Conservation (phyloP, 2,888 invertebrate genomes). For the Sesia apiformis region DNA sequence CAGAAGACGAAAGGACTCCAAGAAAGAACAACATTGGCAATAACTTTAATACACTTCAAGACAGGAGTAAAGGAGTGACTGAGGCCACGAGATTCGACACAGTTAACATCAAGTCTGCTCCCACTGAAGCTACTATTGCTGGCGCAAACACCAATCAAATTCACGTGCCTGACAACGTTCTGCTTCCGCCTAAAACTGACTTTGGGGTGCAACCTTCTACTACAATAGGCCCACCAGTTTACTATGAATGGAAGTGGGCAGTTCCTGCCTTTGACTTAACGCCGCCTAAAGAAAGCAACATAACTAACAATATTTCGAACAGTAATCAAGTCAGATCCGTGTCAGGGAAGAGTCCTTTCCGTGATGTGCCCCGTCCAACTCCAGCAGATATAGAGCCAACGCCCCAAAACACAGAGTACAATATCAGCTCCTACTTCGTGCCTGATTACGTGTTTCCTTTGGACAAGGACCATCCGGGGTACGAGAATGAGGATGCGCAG, state of each 20-base stretch:
- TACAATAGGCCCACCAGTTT: conserved; percentile 77
- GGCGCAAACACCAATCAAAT: background rate
- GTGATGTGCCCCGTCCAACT: conserved; percentile 41
- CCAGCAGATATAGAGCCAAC: conserved; percentile 28
- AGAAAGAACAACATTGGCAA: conserved; percentile 42
- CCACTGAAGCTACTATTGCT: conserved; percentile 10
- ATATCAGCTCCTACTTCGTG: conserved; percentile 75
- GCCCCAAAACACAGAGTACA: conserved; percentile 59
- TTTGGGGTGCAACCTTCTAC: conserved; percentile 49
- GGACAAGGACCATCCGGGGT: conserved; percentile 75
- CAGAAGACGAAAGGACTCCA: conserved; percentile 52
- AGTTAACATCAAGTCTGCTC: conserved; percentile 37
- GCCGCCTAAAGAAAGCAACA: conserved; percentile 66
- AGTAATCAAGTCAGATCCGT: conserved; percentile 24
- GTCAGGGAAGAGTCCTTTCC: conserved; percentile 44
- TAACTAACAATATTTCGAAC: conserved; percentile 26
- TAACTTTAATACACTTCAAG: conserved; percentile 27
- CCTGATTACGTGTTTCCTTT: conserved; percentile 77
- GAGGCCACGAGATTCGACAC: conserved; percentile 37
- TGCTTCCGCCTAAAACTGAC: conserved; percentile 73
- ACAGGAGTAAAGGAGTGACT: conserved; percentile 33
- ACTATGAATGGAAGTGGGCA: conserved; percentile 80
- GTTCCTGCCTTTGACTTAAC: conserved; percentile 74
- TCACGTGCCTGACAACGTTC: conserved; percentile 32
- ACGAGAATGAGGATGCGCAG: conserved; percentile 67